These are phyloP conservation scores for Microtus ochrogaster DNA, from an alignment of 2,113 vertebrate genomes.

Conservation along the genomic window DNA sequence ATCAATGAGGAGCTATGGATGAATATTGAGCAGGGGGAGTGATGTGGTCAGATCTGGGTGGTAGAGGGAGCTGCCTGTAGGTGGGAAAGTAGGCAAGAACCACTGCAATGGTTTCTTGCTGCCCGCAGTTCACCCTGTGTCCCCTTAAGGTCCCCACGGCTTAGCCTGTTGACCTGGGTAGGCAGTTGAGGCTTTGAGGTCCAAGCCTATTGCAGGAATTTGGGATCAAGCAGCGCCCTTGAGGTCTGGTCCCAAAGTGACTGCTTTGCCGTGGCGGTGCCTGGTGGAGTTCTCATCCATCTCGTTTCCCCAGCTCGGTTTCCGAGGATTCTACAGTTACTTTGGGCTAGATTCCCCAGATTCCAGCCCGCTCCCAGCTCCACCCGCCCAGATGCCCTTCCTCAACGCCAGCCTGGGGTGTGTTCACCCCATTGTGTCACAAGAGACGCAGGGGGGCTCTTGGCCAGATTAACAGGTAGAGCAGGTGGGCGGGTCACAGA, in stretches of 20 bases:
- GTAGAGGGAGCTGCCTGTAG: not conserved
- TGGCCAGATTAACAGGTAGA: conserved; percentile 69
- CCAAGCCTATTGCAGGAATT: not conserved
- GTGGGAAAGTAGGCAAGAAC: not conserved
- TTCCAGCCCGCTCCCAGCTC: conserved; percentile 73
- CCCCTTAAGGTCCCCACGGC: accelerated
- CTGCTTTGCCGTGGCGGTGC: not conserved
- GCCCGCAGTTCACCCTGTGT: not conserved
- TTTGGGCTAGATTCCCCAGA: conserved; percentile 74
- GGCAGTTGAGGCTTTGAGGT: not conserved
- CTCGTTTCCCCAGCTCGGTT: conserved; percentile 61
- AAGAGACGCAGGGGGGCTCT: conserved; percentile 65
- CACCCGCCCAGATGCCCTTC: conserved; percentile 58
- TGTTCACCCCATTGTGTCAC: conserved; percentile 68
- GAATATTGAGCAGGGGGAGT: not conserved
- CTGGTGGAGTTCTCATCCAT: conserved; percentile 58
- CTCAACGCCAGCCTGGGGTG: conserved; percentile 6
- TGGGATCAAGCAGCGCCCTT: not conserved
- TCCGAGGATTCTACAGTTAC: conserved; percentile 77
- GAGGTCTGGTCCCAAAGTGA: not conserved
- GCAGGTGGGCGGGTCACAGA: not conserved
- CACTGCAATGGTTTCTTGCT: accelerated
- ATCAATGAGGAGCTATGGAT: not conserved
- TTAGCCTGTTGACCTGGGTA: not conserved
- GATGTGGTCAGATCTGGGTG: accelerated